Percentiles rank a stretch among this genome's conserved stretches.
Conservation (phyloP, 2,888 invertebrate species). For the Steromphala cineraria region DNA sequence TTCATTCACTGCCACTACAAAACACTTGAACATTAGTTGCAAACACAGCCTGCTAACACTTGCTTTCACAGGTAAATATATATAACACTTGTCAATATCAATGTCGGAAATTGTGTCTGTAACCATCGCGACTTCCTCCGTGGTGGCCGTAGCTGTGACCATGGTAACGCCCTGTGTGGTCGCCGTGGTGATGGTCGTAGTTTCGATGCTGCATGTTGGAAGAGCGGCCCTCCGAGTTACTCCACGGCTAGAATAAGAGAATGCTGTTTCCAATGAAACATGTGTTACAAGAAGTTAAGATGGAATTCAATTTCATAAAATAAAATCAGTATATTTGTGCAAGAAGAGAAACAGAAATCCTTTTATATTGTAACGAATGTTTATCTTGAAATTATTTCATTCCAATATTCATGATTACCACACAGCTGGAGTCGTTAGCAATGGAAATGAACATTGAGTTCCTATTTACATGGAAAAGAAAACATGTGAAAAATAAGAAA, state of each 20-base stretch:
- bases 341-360: no score
- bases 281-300: background rate
- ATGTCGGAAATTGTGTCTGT: background rate
- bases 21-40: background rate
- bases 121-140: background rate
- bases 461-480: no score
- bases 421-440: no score
- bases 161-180: background rate
- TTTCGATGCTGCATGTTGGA: slow-evolving; percentile 9
- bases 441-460: no score
- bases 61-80: no score
- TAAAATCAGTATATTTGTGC: no score
- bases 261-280: background rate
- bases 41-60: background rate
- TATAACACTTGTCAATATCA: background rate
- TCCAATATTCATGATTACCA: no score
- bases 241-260: background rate
- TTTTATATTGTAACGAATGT: no score
- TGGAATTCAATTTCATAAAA: no score
- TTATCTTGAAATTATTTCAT: no score
- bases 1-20: background rate
- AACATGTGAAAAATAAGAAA: background rate
- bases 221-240: background rate
- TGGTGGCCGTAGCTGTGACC: background rate
- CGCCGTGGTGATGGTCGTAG: background rate